phyloP scores from a whole-genome alignment of 2,113 vertebrate genomes.

The Phalacrocorax pelagicus region DNA sequence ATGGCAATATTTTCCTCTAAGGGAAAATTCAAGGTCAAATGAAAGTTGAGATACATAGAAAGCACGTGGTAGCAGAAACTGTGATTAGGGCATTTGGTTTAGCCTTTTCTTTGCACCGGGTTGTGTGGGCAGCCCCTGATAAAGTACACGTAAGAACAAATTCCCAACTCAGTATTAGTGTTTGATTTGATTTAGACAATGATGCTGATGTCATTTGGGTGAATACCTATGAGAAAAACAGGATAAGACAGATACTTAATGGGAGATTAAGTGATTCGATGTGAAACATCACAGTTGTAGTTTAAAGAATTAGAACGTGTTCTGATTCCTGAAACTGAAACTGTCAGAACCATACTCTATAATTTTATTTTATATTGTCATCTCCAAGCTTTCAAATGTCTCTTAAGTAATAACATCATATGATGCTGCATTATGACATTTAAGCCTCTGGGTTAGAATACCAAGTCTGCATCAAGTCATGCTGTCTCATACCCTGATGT shows the following conservation, averaged over 20 bases:
- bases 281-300: not conserved
- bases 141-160: not conserved
- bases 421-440: not conserved
- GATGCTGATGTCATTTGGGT: not conserved
- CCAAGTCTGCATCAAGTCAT: not conserved
- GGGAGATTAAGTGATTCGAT: not conserved
- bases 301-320: not conserved
- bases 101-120: not conserved
- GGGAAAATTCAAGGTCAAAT: constrained; percentile 24
- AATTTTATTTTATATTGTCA: not conserved
- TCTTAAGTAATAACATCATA: not conserved
- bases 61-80: not conserved
- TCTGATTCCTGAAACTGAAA: not conserved
- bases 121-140: not conserved
- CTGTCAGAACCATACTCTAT: not conserved
- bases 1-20: not conserved
- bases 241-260: not conserved
- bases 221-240: not conserved
- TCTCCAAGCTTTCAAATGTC: not conserved
- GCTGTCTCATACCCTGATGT: not conserved
- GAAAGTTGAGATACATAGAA: not conserved
- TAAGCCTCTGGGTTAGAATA: not conserved
- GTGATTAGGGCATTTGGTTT: not conserved
- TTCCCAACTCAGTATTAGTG: not conserved
- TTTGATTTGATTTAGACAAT: not conserved